Conservation (phyloP, 2,888 invertebrate species). For the Oscheius myriophilus region DNA sequence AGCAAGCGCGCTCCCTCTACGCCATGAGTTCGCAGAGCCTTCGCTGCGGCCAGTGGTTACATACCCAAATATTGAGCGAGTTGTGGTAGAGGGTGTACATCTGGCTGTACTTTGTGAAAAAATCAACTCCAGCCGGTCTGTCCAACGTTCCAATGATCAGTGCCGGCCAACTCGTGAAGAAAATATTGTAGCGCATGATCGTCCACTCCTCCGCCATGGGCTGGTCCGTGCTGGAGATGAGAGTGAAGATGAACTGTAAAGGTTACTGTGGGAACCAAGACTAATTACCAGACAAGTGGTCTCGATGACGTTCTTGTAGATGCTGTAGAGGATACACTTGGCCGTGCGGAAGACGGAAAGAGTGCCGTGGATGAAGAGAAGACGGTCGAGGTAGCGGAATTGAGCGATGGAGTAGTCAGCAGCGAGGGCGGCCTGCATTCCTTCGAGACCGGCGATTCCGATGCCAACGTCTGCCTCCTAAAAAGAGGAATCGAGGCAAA, state of each 20-base stretch:
- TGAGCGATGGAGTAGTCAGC: conserved; percentile 74
- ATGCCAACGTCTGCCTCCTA: conserved; percentile 92
- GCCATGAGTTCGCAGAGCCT: too few relatives aligned
- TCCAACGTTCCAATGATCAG: conserved; percentile 17
- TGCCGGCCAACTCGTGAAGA: conserved; percentile 28
- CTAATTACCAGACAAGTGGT: conserved; percentile 25
- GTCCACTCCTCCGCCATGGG: conserved; percentile 31
- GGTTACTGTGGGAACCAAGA: not conserved
- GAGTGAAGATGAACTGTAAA: conserved; percentile 29
- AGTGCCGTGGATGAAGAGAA: conserved; percentile 49
- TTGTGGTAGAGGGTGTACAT: conserved; percentile 21
- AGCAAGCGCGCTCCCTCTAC: too few relatives aligned
- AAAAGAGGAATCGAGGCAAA: too few relatives aligned
- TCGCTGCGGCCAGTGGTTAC: too few relatives aligned
- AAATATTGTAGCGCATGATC: conserved; percentile 27
- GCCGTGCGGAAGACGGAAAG: conserved; percentile 39
- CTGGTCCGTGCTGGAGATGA: conserved; percentile 31
- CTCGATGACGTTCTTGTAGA: conserved; percentile 49
- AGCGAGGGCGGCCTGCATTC: conserved; percentile 85
- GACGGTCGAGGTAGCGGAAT: conserved; percentile 38
- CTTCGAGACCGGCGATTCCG: conserved; percentile 94
- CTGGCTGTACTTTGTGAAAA: conserved; percentile 20
- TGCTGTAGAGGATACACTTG: conserved; percentile 39
- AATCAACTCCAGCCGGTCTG: conserved; percentile 12
- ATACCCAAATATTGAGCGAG: conserved; percentile 1